These are phyloP conservation scores for Cherax quadricarinatus DNA, from an alignment of 1,140 invertebrate genomes.

Conservation along the genomic window DNA sequence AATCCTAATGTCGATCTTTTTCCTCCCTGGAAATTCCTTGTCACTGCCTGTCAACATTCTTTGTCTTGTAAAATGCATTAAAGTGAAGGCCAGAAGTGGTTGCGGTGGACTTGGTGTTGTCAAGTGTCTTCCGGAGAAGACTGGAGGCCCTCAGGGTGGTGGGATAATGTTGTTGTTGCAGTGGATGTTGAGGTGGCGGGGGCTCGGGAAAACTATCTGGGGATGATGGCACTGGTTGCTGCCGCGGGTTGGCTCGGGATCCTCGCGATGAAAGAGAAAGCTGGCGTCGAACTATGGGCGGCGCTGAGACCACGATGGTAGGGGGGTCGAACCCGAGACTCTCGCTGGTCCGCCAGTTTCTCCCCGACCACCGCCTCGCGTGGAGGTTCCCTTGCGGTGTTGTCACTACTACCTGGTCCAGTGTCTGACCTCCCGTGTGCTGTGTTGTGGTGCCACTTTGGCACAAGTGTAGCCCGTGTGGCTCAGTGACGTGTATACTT, in stretches of 20 bases:
- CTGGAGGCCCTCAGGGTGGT: not conserved
- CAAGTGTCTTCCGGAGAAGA: slow-evolving; percentile 3
- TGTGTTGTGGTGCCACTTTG: slow-evolving; percentile 53
- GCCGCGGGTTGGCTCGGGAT: slow-evolving; percentile 52
- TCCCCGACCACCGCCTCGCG: slow-evolving; percentile 62
- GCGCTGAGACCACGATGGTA: slow-evolving; percentile 44
- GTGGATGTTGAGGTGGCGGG: slow-evolving; percentile 26
- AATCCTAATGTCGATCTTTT: slow-evolving; percentile 3
- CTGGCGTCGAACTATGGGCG: slow-evolving; percentile 58
- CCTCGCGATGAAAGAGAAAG: slow-evolving; percentile 68
- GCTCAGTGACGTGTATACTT: slow-evolving; percentile 52
- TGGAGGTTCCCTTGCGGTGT: slow-evolving; percentile 57
- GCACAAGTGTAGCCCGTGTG: slow-evolving; percentile 36
- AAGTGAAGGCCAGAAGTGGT: slow-evolving; percentile 22
- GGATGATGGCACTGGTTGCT: not conserved
- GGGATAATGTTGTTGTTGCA: not conserved
- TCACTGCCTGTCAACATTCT: slow-evolving; percentile 25
- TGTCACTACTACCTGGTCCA: slow-evolving; percentile 26
- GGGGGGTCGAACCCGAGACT: slow-evolving; percentile 60
- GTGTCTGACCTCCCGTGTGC: slow-evolving; percentile 48
- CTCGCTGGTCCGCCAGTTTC: slow-evolving; percentile 62
- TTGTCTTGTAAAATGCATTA: not conserved
- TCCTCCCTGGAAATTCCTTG: slow-evolving; percentile 33
- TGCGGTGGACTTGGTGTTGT: slow-evolving; percentile 7
- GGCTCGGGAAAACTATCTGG: slow-evolving; percentile 21